Conservation (phyloP, 2,797 vertebrate species). For the Sebastes minor region DNA sequence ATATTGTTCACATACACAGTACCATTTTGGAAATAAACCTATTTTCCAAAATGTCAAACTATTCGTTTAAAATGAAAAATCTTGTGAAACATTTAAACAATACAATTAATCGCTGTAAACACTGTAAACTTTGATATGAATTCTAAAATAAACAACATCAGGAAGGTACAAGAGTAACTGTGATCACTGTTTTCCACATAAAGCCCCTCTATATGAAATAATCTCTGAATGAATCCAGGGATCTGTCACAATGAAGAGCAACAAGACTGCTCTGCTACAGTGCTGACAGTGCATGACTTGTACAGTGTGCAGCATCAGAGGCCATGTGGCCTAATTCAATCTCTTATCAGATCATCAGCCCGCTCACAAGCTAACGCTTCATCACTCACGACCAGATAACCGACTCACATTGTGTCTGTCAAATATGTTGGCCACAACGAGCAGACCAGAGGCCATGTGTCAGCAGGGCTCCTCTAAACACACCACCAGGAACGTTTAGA, state of each 20-base stretch:
- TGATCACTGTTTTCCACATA: background rate
- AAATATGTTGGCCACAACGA: conserved; percentile 41
- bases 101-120: background rate
- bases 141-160: background rate
- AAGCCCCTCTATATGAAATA: background rate
- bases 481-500: background rate
- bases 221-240: background rate
- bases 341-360: conserved; percentile 65
- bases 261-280: background rate
- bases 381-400: conserved; percentile 66
- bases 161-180: background rate
- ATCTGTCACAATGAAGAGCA: background rate
- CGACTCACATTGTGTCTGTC: conserved; percentile 61
- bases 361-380: conserved; percentile 56
- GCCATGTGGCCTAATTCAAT: conserved; percentile 66
- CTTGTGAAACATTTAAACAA: background rate
- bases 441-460: conserved; percentile 33
- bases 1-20: conserved; percentile 23
- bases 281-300: background rate
- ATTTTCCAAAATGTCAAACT: background rate
- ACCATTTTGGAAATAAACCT: background rate
- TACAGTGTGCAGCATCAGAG: conserved; percentile 15
- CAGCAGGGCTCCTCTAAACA: conserved; percentile 31
- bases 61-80: background rate
- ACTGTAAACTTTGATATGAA: background rate